A percentile compares a stretch with the other conserved stretches of the same genome.
Evolutionary conservation across 2,113 vertebrate genomes (phyloP).

Genomic region (Apteryx owenii): DNA sequence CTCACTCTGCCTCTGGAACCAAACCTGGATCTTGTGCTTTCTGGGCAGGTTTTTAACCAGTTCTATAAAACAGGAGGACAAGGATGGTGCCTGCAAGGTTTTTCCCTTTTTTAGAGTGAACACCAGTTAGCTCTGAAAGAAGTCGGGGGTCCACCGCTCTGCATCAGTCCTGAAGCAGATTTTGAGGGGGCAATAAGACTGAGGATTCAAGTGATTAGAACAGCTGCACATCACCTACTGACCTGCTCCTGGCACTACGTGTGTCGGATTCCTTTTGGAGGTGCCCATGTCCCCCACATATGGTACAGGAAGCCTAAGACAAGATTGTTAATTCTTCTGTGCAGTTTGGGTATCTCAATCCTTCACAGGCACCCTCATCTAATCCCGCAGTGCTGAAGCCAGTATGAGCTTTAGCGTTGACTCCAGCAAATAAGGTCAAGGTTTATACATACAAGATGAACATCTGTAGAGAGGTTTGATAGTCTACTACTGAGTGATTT

Average conservation of each 20-base stretch:
- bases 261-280: not conserved
- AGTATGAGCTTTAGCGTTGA: not conserved
- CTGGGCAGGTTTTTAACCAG: not conserved
- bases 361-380: not conserved
- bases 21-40: not conserved
- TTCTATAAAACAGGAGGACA: not conserved
- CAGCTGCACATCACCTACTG: not conserved
- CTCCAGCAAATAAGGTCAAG: not conserved
- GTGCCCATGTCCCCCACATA: not conserved
- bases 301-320: not conserved
- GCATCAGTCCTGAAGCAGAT: not conserved
- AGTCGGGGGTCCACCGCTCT: not conserved
- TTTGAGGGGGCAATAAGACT: not conserved
- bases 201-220: not conserved
- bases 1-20: not conserved
- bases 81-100: not conserved
- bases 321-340: not conserved
- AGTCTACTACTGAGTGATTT: not conserved
- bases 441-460: not conserved
- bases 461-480: not conserved
- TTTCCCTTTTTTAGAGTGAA: not conserved
- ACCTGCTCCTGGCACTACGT: not conserved
- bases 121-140: not conserved
- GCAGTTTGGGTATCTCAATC: not conserved
- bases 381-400: accelerated